Evolutionary conservation across 2,888 invertebrate species (phyloP), one percentile per base, ranked within the genome.

Genomic region (Petrolisthes cinctipes): DNA sequence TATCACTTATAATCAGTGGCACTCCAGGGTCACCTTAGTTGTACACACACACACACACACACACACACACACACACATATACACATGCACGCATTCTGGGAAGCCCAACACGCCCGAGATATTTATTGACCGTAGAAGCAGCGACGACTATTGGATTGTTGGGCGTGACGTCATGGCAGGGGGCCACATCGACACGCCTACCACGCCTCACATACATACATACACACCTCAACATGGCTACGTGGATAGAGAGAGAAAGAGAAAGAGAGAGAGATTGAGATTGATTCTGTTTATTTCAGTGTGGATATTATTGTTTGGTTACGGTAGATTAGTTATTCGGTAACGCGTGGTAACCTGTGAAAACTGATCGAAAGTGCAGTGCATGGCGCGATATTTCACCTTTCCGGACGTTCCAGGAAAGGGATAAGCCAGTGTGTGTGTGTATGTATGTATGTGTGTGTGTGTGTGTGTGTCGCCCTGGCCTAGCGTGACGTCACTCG

Each of bases 401-500:
- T 17, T 23, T 37, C 76, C 78, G 83, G 86, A 86, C 82, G 83
- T 86, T 54, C 76, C 78, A 4, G 78, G 66, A 61, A 79, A 86
- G 57, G 54, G 68, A 83, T 83, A 75, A 54, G 71, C 53, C 56
- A 53, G 56, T 82, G 82, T 82, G 82, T 80, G 54, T 83, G 73
- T 75, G 83, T 75, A 37, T 83, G 56, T n/a, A 5, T 54, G 37
- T 76, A 54, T 68, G 83, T 61, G 80, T 83, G 76, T 78, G 75
- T 53, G 61, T 54, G 84, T 61, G 79, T 83, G 83, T 71, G 81
- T 66, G 78, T 66, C 66, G 71, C 80, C 66, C 54, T 81, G 75
- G 54, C 71, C 83, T 61, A 53, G 71, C 37, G 83, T 88, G 87
- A 88, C 87, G 87, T 88, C 87, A 84, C 84, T 66, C 37, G 51